These are phyloP conservation scores for Ovibos moschatus DNA, from an alignment of 2,113 vertebrate species.

Conservation along the genomic window DNA sequence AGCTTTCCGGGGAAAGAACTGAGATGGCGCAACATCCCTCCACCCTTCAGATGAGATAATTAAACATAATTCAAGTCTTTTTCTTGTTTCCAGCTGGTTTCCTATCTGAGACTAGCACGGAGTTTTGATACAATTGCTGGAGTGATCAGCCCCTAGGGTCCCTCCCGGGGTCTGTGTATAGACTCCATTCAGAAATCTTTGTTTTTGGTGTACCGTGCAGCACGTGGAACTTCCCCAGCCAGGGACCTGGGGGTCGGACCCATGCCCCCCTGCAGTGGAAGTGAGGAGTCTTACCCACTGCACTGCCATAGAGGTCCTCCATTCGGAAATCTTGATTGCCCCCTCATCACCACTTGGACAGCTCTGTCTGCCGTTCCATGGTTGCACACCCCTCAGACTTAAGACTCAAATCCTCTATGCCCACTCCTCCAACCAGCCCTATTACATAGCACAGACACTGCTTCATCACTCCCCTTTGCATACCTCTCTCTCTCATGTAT, in stretches of 20 bases:
- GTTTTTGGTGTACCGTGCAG: neutral
- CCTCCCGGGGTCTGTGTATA: neutral
- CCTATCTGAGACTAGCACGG: neutral
- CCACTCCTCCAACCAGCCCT: neutral
- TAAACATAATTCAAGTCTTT: neutral
- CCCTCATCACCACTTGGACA: no score
- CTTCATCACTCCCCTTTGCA: neutral
- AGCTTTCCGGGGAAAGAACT: neutral
- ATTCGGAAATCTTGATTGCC: neutral
- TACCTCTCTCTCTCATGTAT: neutral
- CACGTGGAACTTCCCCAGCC: neutral
- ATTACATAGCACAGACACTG: accelerated
- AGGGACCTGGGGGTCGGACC: neutral
- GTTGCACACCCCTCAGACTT: neutral
- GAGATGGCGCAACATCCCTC: neutral
- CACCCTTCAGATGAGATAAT: neutral
- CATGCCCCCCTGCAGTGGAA: neutral
- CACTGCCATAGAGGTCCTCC: neutral
- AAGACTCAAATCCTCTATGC: neutral
- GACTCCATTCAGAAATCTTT: neutral
- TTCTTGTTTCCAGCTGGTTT: neutral
- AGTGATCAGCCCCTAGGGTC: neutral
- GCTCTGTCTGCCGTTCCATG: no score
- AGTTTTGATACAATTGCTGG: neutral
- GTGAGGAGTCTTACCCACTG: neutral